Conservation (phyloP, 2,113 vertebrate genomes). For the Rhipidura dahli region DNA sequence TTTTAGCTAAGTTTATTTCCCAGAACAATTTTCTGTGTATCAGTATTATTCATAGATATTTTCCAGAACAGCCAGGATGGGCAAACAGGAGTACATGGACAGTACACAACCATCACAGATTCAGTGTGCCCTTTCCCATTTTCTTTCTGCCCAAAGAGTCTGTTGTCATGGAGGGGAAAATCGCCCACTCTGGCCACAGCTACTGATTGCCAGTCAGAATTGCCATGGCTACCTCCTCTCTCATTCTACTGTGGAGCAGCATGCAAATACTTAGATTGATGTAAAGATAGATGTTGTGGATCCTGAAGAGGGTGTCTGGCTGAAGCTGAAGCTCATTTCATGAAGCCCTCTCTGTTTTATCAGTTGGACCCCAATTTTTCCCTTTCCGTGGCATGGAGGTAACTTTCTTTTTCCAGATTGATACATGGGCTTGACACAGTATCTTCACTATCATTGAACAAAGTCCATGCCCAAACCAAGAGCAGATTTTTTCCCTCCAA, state of each 20-base stretch:
- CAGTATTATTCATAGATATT: not conserved
- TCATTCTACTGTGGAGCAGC: not conserved
- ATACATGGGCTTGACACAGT: not conserved
- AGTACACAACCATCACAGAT: not conserved
- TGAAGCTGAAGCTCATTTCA: not conserved
- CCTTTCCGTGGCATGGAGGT: not conserved
- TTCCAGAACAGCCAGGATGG: not conserved
- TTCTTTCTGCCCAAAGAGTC: not conserved
- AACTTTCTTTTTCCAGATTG: not conserved
- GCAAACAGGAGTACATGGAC: not conserved
- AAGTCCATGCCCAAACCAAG: not conserved
- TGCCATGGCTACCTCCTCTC: not conserved
- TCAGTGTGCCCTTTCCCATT: not conserved
- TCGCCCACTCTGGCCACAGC: rapidly evolving
- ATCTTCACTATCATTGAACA: not conserved
- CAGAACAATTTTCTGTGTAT: not conserved
- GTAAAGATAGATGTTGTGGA: not conserved
- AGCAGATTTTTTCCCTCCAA: not conserved
- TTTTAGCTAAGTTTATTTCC: not conserved
- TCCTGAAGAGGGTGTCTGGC: not conserved
- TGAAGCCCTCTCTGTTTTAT: not conserved
- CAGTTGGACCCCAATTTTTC: not conserved
- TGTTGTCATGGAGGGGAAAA: not conserved
- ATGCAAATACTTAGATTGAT: not conserved
- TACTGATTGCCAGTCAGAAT: not conserved